Base-by-base conservation (phyloP, 2,888 invertebrate genomes). In the Lasioglossum figueresi region DNA sequence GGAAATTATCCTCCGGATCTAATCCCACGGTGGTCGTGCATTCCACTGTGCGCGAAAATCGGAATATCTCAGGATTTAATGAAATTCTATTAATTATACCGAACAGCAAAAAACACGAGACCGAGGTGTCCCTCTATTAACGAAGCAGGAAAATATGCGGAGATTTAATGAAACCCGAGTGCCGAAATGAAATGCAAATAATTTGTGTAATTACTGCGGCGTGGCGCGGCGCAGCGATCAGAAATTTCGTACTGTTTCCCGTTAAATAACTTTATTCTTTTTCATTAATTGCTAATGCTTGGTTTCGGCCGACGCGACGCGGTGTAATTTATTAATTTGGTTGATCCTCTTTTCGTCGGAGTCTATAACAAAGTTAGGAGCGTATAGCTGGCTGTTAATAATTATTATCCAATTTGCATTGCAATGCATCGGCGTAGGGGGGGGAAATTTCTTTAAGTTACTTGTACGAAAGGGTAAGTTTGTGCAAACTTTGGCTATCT, bases 31-130 rank as follows among this genome's bases (percentile, higher is more conserved):
- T 23, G 8, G 19, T 3, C 63, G 27, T 34, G 16, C 31, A 19
- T 16, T 63, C 63, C 31, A 3, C 8, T 2, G 16, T 6, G 31
- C 31, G 6, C 63, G 63, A 27, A 27, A 59, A 59, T 59, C 59
- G 27, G 59, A 63, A 63, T 63, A 63, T 31, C 31, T 31, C 16
- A 19, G 63, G 63, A 31, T 63, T 63, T 63, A 63, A 63, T 63
- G 63, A 63, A 63, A 63, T 63, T 63, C 31, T 63, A 63, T 63
- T 63, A 63, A 63, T 63, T 63, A 63, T 3, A 63, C 31, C 63
- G 31, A 6, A 27, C 31, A 19, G 31, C 31, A 63, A 31, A 31
- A 63, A 63, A 19, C 19, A 34, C 27, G 27, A 31, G 16, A 6
- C 63, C n/a, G n/a, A 56, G 56, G 4, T 4, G 56, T 19, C 63